Conservation (phyloP, 2,113 vertebrate genomes). For the Vulpes ferrilata region DNA sequence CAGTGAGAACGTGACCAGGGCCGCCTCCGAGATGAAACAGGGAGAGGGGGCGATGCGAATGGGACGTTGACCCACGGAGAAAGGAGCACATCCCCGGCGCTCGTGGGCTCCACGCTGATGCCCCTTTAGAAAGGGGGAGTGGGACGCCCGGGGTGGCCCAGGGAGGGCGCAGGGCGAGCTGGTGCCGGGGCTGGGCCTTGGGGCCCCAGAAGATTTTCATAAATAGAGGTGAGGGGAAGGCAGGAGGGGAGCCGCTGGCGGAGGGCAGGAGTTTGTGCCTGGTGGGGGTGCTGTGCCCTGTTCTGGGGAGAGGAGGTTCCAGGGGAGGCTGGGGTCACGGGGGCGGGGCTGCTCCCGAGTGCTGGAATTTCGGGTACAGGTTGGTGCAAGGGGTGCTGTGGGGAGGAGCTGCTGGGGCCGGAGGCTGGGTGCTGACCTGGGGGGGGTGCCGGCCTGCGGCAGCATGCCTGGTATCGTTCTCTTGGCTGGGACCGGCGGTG, state of each 20-base stretch:
- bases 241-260: not conserved
- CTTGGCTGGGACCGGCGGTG: not conserved
- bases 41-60: not conserved
- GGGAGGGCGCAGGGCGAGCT: not conserved
- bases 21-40: not conserved
- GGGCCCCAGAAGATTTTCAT: not conserved
- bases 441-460: too few species aligned
- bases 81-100: too few species aligned
- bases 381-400: too few species aligned
- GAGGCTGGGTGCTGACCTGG: not conserved
- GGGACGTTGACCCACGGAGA: too few species aligned
- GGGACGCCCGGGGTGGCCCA: not conserved
- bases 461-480: not conserved
- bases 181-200: too few species aligned
- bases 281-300: too few species aligned
- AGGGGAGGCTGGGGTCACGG: not conserved
- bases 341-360: not conserved
- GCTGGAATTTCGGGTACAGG: not conserved
- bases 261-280: not conserved
- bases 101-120: not conserved
- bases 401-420: fast-evolving
- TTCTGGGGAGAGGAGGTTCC: not conserved
- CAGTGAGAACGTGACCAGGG: fast-evolving
- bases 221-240: not conserved
- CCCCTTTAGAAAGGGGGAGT: not conserved